Base-by-base conservation (phyloP, 2,888 invertebrate genomes). In the Temnothorax rugatulus region DNA sequence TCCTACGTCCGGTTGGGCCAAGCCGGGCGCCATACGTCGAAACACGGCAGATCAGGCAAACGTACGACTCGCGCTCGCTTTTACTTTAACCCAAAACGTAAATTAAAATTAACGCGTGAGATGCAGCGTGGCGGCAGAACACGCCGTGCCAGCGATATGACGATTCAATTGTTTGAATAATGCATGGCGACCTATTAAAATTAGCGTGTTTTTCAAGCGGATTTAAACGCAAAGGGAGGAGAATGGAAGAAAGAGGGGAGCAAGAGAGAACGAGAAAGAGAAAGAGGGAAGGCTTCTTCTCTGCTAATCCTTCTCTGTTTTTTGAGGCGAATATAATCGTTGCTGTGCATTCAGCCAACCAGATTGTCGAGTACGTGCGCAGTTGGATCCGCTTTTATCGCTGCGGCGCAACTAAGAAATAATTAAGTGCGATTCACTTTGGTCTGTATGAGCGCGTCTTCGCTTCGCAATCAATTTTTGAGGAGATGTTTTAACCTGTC, bases 101-200 rank as follows among this genome's bases (percentile, higher is more conserved):
- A 29, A 29, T 29, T 29, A 29, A 54, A 41, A 4, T 41, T 44
- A 29, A 79, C 44, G 54, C 54, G 57, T 15, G 52, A 41, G n/a
- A 41, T 34, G 15, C 44, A 13, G 5, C 7, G 9, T 9, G 11
- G 4, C 34, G 21, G 18, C 38, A 18, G 18, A 38, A 63, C 15
- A 59, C 13, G 47, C 7, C 18, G 4, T n/a, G 38, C 15, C 15
- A 13, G 13, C 18, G 4, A 76, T 21, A 38, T 13, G 52, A 54
- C n/a, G 29, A 38, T 77, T 59, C 57, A 71, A 79, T 59, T 47
- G 57, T 59, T 44, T 71, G 44, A 59, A 81, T 73, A 61, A 81
- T 81, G 79, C 44, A 82, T 21, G 44, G 9, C 57, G 71, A 79
- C 38, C 73, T 59, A 79, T 83, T 83, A 69, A 61, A 66, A 82